These are phyloP conservation scores for Griposia aprilina DNA, from an alignment of 2,888 invertebrate species.

Conservation along the genomic window DNA sequence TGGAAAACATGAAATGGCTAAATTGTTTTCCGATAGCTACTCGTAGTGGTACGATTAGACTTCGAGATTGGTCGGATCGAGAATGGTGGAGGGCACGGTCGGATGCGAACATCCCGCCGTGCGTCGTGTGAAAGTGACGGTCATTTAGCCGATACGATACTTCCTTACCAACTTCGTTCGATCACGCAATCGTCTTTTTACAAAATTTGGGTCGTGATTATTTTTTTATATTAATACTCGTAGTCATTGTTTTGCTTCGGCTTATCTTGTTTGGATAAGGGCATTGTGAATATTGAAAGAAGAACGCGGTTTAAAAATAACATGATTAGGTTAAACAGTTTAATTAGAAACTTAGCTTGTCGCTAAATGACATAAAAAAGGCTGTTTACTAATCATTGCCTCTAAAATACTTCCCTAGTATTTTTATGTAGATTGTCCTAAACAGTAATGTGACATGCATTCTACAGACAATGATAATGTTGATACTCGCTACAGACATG, in stretches of 20 bases:
- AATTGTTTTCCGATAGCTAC: constrained; percentile 30
- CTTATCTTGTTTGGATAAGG: constrained; percentile 18
- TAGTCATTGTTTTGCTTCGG: constrained; percentile 34
- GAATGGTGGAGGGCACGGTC: constrained; percentile 33
- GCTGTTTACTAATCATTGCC: not conserved
- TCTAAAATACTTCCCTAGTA: not conserved
- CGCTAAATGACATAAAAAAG: not conserved
- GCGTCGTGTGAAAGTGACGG: constrained; percentile 51
- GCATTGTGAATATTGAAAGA: constrained; percentile 18
- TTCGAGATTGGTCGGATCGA: constrained; percentile 10
- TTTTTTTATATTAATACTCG: constrained; percentile 29
- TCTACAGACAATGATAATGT: not conserved
- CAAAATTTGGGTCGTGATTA: constrained; percentile 5
- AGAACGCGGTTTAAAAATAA: not conserved
- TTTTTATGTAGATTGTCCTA: not conserved
- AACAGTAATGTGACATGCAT: constrained; percentile 1
- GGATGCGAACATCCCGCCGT: constrained; percentile 56
- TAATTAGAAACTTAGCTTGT: not conserved
- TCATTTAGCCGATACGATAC: constrained; percentile 41
- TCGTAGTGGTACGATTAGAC: constrained; percentile 11
- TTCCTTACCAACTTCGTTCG: constrained; percentile 19
- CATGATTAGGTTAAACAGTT: not conserved
- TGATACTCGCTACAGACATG: not conserved
- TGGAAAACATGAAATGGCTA: not conserved
- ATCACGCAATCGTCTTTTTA: constrained; percentile 29